Evolutionary conservation across 2,888 invertebrate species (phyloP).

Genomic region (Orgyia antiqua): DNA sequence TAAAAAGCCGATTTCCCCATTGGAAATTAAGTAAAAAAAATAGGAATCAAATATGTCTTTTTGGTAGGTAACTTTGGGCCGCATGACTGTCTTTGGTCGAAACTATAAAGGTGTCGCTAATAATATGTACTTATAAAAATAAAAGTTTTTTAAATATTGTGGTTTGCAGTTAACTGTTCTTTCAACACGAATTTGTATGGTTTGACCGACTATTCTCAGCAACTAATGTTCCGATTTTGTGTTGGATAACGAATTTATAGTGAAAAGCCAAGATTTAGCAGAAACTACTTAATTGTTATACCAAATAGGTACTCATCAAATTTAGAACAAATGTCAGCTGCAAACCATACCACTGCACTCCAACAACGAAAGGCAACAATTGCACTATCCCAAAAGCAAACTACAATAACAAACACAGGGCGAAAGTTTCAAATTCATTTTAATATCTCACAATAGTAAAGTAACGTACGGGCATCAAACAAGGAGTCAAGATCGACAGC

Average conservation of each 20-base stretch:
- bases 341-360: slow-evolving; percentile 11
- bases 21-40: slow-evolving; percentile 47
- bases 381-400: slow-evolving; percentile 48
- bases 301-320: no score
- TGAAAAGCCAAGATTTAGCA: no score
- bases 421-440: slow-evolving; percentile 75
- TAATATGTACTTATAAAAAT: slow-evolving; percentile 26
- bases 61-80: slow-evolving; percentile 61
- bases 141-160: slow-evolving; percentile 14
- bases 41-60: slow-evolving; percentile 63
- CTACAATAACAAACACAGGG: slow-evolving; percentile 59
- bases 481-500: slow-evolving; percentile 40
- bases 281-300: no score
- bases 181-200: no score
- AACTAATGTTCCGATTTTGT: no score
- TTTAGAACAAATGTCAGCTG: no score
- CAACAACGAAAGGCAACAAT: slow-evolving; percentile 18
- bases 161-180: slow-evolving; percentile 4
- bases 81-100: slow-evolving; percentile 58
- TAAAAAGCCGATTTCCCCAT: slow-evolving; percentile 43
- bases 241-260: no score
- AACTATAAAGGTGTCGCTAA: slow-evolving; percentile 37
- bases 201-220: not conserved
- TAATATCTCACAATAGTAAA: slow-evolving; percentile 75
- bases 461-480: slow-evolving; percentile 58